Percentiles rank a stretch among this genome's conserved stretches.
These are phyloP conservation scores for Agraylea sexmaculata DNA, from an alignment of 1,140 invertebrate genomes.

Conservation along the genomic window DNA sequence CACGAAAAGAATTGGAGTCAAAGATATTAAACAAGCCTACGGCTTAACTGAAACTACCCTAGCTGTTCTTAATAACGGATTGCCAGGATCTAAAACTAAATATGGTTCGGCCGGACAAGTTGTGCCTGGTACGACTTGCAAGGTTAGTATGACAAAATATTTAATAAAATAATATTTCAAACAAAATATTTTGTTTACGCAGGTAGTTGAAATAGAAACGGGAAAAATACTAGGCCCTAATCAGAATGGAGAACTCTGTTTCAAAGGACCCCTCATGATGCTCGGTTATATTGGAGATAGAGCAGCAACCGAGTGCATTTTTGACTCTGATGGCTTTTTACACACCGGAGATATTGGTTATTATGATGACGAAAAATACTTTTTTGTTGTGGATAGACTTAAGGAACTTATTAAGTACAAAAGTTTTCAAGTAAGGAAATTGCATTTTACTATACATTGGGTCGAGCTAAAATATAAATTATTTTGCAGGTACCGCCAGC, in stretches of 20 bases:
- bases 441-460: neutral
- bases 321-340: slow-evolving; percentile 63
- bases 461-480: neutral
- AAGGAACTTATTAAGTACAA: slow-evolving; percentile 77
- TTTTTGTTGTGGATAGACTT: slow-evolving; percentile 61
- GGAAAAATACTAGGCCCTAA: slow-evolving; percentile 41
- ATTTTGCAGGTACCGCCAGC: slow-evolving; percentile 47
- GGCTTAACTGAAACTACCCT: slow-evolving; percentile 42
- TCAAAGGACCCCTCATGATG: slow-evolving; percentile 48
- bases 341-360: slow-evolving; percentile 70
- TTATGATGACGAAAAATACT: slow-evolving; percentile 52
- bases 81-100: slow-evolving; percentile 21
- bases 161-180: neutral
- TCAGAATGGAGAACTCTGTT: slow-evolving; percentile 47
- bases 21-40: slow-evolving; percentile 36
- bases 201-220: slow-evolving; percentile 42
- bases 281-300: slow-evolving; percentile 51
- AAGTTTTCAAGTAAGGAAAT: slow-evolving; percentile 56
- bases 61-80: slow-evolving; percentile 23
- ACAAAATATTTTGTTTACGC: neutral
- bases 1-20: slow-evolving; percentile 29
- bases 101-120: slow-evolving; percentile 22
- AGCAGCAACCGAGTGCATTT: slow-evolving; percentile 48
- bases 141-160: slow-evolving; percentile 21
- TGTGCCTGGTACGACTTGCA: slow-evolving; percentile 22